Base-by-base conservation (phyloP, 2,797 vertebrate species). In the Poeciliopsis gracilis region DNA sequence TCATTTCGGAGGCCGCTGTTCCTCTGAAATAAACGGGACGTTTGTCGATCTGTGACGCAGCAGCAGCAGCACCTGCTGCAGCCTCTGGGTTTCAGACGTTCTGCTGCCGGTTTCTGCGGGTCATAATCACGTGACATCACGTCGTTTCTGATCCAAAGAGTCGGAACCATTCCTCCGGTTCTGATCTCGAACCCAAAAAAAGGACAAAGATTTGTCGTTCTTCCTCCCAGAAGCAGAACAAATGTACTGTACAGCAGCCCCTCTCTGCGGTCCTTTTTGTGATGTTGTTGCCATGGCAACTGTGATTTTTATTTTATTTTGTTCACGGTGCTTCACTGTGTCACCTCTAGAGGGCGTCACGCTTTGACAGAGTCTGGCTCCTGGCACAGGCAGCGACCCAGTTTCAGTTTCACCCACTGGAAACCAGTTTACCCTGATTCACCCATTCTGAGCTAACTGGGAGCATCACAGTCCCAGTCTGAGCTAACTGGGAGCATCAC, bases 241-340 rank as follows among this genome's bases (percentile, higher is more conserved):
- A 73, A 70, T 84, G 51, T 72, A n/a, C 47, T 23, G 72, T 72
- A 67, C 72, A 70, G 77, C 82, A 74, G 73, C 79, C 23, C 69
- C 53, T 47, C 63, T 9, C 55, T 55, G 77, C 55, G 76, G 49
- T 79, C 11, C 11, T 85, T 11, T 85, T 87, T 77, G 20, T 77
- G 75, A 77, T 66, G n/a, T 0, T 43, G 87, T 89, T 83, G 81
- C 70, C 81, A 73, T 79, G 77, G 86, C 59, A 89, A 82, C 89
- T 79, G 61, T 10, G 20, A 25, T 67, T 41, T 55, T 55, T 55
- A 13, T 55, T 55, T n/a, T 12, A 20, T 33, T 57, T 6, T 72
- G 45, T 75, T 70, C 25, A 41, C n/a, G 55, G 30, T 18, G 23
- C 7, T 69, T 70, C 33, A 5, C 49, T 51, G 25, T 33, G 36